These are phyloP conservation scores for Scophthalmus maximus DNA, from an alignment of 2,113 vertebrate genomes.

Conservation along the genomic window DNA sequence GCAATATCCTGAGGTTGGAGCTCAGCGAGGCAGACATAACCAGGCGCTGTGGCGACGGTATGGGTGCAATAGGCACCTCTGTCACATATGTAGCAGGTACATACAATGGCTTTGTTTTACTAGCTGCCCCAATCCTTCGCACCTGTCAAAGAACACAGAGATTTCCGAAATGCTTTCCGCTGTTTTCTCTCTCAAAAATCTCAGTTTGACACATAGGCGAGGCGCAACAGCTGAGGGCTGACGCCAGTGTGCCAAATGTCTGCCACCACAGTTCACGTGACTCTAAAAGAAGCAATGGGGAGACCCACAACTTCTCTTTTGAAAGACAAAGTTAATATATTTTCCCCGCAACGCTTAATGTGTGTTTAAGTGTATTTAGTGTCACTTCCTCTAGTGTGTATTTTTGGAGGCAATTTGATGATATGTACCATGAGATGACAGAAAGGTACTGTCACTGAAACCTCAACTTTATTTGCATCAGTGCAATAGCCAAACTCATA, in stretches of 20 bases:
- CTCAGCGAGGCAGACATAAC: slow-evolving; percentile 59
- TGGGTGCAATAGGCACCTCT: slow-evolving; percentile 79
- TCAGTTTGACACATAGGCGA: no score
- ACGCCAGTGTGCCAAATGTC: no score
- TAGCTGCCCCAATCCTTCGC: slow-evolving; percentile 80
- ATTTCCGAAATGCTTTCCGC: not conserved
- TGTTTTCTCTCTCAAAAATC: slow-evolving; percentile 25
- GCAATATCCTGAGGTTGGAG: slow-evolving; percentile 57
- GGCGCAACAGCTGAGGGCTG: no score
- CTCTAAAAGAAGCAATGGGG: not conserved
- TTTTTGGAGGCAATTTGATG: not conserved
- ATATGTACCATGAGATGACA: not conserved
- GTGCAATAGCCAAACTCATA: no score
- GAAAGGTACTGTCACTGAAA: no score
- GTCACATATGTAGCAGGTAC: slow-evolving; percentile 89
- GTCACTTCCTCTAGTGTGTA: not conserved
- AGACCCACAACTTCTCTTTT: slow-evolving; percentile 32
- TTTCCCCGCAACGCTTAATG: not conserved
- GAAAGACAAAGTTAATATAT: not conserved
- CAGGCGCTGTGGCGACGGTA: slow-evolving; percentile 57
- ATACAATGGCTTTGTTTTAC: slow-evolving; percentile 86
- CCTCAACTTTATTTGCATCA: no score
- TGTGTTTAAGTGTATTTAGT: no score
- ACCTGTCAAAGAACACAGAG: slow-evolving; percentile 70
- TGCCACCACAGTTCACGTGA: slow-evolving; percentile 23